Base-by-base conservation (phyloP, 2,797 vertebrate species). In the Enteromius unitaeniatus region DNA sequence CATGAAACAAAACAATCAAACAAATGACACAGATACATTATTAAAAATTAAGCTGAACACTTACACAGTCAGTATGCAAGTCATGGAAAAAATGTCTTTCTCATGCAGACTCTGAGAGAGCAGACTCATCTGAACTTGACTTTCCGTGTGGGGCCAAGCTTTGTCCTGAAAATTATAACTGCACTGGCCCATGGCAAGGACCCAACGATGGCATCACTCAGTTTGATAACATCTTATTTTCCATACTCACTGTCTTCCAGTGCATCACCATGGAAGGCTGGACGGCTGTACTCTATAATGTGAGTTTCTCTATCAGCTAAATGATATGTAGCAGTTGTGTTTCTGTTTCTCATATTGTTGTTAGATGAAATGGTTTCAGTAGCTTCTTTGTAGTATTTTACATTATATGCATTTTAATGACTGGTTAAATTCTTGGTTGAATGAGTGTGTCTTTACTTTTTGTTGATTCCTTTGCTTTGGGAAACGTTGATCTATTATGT, bases 211-310 rank as follows among this genome's bases (percentile, higher is more conserved):
- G 98, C 89, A 99, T 99, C 93, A 99, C 98, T 0, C 97, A 99
- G 93, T 99, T 99, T 0, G 98, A 99, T 92, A 99, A 99, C 96
- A 99, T 99, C 93, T 95, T 99, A 78, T 99, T 99, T 80, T 97
- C 98, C 79, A 94, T 99, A 87, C 94, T 99, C 91, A 99, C 98
- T 0, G 98, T 99, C 92, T 99, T 99, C 96, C 98, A 99, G 93
- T 99, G 98, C 92, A 99, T 99, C 93, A 99, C 98, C 89, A 99
- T 99, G 98, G 98, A 99, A 94, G 98, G 98, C 86, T 99, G 98
- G 98, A 99, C 98, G 89, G 97, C 96, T 62, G 97, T 99, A 82
- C 96, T 99, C 90, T 99, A 99, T 92, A 98, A 98, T 31, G 98
- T 99, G 90, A 95, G 96, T 94, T 58, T n/a, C 31, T 75, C 1